Evolutionary conservation across 1,140 invertebrate genomes (phyloP), one percentile per base, ranked within the genome.

Genomic region (Lutraria rhynchaena): DNA sequence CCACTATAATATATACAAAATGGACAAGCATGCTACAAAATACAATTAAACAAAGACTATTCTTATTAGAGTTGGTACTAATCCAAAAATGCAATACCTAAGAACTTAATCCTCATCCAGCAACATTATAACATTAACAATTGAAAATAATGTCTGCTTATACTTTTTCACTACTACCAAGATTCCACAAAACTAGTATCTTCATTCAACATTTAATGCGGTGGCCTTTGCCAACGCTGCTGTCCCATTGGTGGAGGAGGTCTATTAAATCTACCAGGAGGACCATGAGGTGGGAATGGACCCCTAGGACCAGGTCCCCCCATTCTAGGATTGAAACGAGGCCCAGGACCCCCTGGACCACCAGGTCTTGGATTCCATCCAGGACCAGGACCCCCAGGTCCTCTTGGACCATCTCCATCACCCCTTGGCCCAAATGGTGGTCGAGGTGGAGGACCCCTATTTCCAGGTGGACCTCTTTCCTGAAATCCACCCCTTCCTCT

Each of bases 401-500:
- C 76, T 27, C 63, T 67, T 15, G 58, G 58, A 65, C 75, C 75
- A 67, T 58, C 63, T 46, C 76, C 76, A 58, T 80, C 76, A n/a
- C 76, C 76, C 49, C 76, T 55, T 5, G 76, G 76, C 3, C 76
- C 76, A 46, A 80, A 80, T 44, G 65, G 63, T 19, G 46, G 44
- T 19, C 69, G 51, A 53, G 82, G 77, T 11, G 70, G 75, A 33
- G 55, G 49, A 63, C 63, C 57, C 5, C 82, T 74, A 61, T 53
- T 67, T 17, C 76, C 69, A 37, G 71, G 70, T 17, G 73, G 73
- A 22, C 73, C 76, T 29, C 76, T 37, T 60, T 80, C 76, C 27
- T 58, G 29, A 67, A 80, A 80, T 17, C 74, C 74, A 49, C 81
- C 65, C 63, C 77, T 73, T 37, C 82, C 82, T 46, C 82, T 74